Percentiles rank a stretch among this genome's conserved stretches.
phyloP scores from a whole-genome alignment of 1,140 invertebrate species.

The Gonatopus flavifemur region DNA sequence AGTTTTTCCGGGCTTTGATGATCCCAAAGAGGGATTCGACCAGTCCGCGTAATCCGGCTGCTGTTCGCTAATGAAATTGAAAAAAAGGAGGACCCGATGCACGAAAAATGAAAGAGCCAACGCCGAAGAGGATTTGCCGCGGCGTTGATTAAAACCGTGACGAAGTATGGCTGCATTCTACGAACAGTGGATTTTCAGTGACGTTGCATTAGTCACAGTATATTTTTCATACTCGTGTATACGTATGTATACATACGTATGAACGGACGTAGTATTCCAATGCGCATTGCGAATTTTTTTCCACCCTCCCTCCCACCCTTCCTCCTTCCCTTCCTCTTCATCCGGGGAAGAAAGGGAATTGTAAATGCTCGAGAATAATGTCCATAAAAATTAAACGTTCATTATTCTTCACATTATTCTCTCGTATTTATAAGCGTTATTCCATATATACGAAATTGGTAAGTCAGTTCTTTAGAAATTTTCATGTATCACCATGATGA shows the following conservation, averaged over 20 bases:
- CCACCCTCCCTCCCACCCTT: background rate
- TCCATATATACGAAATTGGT: too few species aligned
- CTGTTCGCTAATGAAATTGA: slow-evolving; percentile 54
- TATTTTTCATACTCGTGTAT: too few species aligned
- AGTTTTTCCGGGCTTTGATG: slow-evolving; percentile 53
- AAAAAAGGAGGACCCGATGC: slow-evolving; percentile 29
- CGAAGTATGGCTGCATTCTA: slow-evolving; percentile 41
- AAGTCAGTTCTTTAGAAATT: too few species aligned
- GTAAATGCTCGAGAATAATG: slow-evolving; percentile 31
- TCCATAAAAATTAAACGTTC: slow-evolving; percentile 23
- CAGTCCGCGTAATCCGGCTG: slow-evolving; percentile 47
- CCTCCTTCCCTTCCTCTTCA: background rate
- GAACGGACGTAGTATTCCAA: background rate
- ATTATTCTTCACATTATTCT: slow-evolving; percentile 26
- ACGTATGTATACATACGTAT: slow-evolving; percentile 10
- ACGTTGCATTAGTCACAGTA: too few species aligned
- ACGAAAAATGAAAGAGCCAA: slow-evolving; percentile 35
- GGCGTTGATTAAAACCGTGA: slow-evolving; percentile 53
- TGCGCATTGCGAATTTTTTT: slow-evolving; percentile 6
- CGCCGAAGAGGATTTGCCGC: slow-evolving; percentile 47
- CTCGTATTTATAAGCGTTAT: too few species aligned
- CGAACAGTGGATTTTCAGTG: slow-evolving; percentile 27
- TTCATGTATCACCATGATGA: too few species aligned
- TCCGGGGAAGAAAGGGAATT: slow-evolving; percentile 32
- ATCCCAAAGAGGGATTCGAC: slow-evolving; percentile 46